Evolutionary conservation across 2,888 invertebrate genomes (phyloP), one percentile per base, ranked within the genome.

Genomic region (Apamea sordens): DNA sequence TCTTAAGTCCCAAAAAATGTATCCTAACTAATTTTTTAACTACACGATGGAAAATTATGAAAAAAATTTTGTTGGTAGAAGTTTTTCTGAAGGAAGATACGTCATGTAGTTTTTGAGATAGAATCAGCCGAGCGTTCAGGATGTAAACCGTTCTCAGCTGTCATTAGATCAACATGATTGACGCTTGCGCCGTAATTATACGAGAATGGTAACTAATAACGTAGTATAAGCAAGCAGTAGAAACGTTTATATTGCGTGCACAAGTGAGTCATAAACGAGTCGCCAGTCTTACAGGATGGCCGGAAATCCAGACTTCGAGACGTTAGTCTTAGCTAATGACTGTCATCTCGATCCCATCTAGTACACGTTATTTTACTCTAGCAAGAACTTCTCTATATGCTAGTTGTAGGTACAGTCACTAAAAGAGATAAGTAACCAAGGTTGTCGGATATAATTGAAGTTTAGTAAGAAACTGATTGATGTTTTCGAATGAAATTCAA

Each of bases 91-190:
- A 70, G 24, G 10, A 32, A 24, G 32, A 15, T 36, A n/a, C n/a
- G 36, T 36, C 61, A n/a, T n/a, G 11, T 18, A 10, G 10, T 56
- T n/a, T 61, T 36, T 63, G 2, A 59, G n/a, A n/a, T 59, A n/a
- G 18, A 36, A 36, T 71, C 61, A 64, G 1, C 36, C 64, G 53
- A 77, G 74, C 41, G 65, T 74, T 83, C 82, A 86, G 85, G 87
- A 89, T 86, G 85, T 84, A 44, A 80, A 84, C 85, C 79, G 86
- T 84, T 89, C 86, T 86, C 80, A 85, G 83, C 92, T 91, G 91
- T 93, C 90, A 94, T 95, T 95, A 95, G 87, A 92, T 88, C 87
- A 91, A 89, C 88, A 89, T 93, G 93, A 94, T 93, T 92, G 93
- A 93, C 92, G 91, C 88, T 90, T 86, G 90, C 85, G 85, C 89